Conservation (phyloP, 2,888 invertebrate genomes). For the Calliopum simillimum region DNA sequence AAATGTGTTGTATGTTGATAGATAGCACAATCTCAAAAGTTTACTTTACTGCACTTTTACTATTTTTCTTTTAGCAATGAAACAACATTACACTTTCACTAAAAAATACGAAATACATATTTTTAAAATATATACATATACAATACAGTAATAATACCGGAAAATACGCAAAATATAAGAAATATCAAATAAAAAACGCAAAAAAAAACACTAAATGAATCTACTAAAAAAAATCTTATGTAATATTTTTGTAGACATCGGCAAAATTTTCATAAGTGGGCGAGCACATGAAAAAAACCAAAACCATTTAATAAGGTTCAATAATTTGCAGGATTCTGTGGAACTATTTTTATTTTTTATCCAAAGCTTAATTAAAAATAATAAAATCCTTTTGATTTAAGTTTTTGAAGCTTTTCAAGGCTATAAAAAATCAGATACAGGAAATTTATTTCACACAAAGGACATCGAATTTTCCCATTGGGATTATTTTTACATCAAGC, state of each 20-base stretch:
- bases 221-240: not conserved
- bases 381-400: not conserved
- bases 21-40: not conserved
- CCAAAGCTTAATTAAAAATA: not conserved
- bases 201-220: not conserved
- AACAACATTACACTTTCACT: not conserved
- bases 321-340: not conserved
- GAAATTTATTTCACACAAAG: constrained; percentile 7
- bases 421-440: constrained; percentile 23
- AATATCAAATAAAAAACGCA: too few relatives aligned
- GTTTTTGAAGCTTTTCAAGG: constrained; percentile 16
- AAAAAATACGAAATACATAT: constrained; percentile 10
- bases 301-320: not conserved
- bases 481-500: not conserved
- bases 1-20: not conserved
- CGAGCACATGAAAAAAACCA: not conserved
- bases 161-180: too few relatives aligned
- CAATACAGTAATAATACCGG: too few relatives aligned
- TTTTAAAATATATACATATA: too few relatives aligned
- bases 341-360: not conserved
- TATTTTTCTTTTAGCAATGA: constrained; percentile 2
- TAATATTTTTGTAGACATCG: not conserved
- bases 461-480: not conserved
- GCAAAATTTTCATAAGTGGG: constrained; percentile 1
- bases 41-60: constrained; percentile 6